A percentile compares a stretch with the other conserved stretches of the same genome.
These are phyloP conservation scores for Papilio machaon DNA, from an alignment of 1,140 invertebrate species.

Conservation along the genomic window DNA sequence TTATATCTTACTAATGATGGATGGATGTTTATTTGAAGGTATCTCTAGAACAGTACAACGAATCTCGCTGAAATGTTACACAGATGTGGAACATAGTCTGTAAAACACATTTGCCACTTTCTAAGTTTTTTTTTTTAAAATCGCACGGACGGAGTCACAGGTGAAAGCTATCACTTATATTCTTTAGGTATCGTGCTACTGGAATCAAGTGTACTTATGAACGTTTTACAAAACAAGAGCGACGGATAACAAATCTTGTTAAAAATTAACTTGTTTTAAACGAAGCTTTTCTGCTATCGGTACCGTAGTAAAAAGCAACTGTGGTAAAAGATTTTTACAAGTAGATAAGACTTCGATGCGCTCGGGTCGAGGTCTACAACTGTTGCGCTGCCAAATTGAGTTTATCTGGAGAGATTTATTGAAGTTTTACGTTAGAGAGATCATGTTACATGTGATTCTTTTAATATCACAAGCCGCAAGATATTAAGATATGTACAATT, in stretches of 20 bases:
- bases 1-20: too few relatives aligned
- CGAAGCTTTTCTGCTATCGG: background rate
- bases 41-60: too few relatives aligned
- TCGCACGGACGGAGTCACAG: too few relatives aligned
- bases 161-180: background rate
- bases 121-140: too few relatives aligned
- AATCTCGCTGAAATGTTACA: too few relatives aligned
- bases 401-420: conserved; percentile 24
- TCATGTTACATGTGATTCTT: background rate
- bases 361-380: conserved; percentile 12
- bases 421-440: conserved; percentile 3
- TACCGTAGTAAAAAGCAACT: background rate
- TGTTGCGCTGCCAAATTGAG: conserved; percentile 25
- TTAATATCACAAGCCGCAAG: background rate
- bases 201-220: background rate
- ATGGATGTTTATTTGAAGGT: too few relatives aligned
- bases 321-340: background rate
- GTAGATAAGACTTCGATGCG: background rate
- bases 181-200: background rate
- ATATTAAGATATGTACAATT: background rate
- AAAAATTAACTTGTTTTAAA: too few relatives aligned
- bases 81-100: too few relatives aligned
- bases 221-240: background rate
- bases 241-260: background rate
- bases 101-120: too few relatives aligned